Base-by-base conservation (phyloP, 53 echinoderm and acorn worm species). In the Luidia sarsii region DNA sequence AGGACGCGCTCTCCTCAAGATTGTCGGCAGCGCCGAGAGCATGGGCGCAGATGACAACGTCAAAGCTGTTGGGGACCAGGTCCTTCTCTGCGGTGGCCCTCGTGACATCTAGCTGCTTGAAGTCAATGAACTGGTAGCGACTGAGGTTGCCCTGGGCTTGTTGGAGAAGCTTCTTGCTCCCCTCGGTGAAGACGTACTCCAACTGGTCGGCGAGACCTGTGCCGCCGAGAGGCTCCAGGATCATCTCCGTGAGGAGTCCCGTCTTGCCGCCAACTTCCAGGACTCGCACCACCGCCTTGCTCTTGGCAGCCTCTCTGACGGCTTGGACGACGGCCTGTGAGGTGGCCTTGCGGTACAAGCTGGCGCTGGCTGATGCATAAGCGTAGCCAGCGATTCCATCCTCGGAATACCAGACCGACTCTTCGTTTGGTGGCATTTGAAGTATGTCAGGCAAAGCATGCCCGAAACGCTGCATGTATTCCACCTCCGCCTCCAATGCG, bases 161-260 rank as follows among this genome's bases (percentile, higher is more conserved):
- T n/a, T 85, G 89, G 63, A 92, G 77, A 61, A 95, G 88, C 13
- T 90, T 89, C 19, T 90, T 92, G 68, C 85, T 95, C 55, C 79
- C 71, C 46, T 90, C 92, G 6, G 95, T 88, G 80, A 93, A 95
- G 28, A 95, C 79, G 49, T 93, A 96, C 69, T 96, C 96, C 18
- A 96, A 59, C 21, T 89, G 88, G 15, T 70, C 85, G 48, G 88
- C 61, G 31, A 90, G 52, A 34, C 90, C 90, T 19, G 83, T 57
- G 10, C 85, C 85, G 18, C 83, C 91, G 16, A 96, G 79, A 54
- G 75, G 82, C 72, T 89, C 86, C 59, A 93, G 43, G 52, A 96
- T 64, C 69, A 88, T 87, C 39, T 61, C 67, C 13, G 96, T 86
- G 30, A 96, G 82, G 41, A 90, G 90, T 39, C 96, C 96, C 73